phyloP scores from a whole-genome alignment of 2,113 vertebrate genomes.

The Saccopteryx bilineata region DNA sequence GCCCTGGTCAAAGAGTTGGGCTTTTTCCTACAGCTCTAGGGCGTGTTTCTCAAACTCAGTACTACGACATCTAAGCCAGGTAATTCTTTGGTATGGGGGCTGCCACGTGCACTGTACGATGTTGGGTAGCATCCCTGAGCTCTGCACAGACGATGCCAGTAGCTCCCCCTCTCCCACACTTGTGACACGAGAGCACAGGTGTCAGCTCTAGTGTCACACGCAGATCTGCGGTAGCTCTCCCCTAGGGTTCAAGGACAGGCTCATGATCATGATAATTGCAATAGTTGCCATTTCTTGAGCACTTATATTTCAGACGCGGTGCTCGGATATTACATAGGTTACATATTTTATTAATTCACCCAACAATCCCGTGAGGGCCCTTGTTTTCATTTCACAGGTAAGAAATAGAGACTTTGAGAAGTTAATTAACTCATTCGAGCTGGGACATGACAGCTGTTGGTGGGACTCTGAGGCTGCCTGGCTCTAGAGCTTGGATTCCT shows the following conservation, averaged over 20 bases:
- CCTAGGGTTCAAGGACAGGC: not conserved
- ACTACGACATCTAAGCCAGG: not conserved
- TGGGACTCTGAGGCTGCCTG: not conserved
- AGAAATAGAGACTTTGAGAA: not conserved
- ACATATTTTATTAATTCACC: not conserved
- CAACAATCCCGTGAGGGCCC: not conserved
- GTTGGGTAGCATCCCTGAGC: not conserved
- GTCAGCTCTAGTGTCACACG: no score
- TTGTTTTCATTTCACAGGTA: not conserved
- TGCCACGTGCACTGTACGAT: not conserved
- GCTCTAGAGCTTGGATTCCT: not conserved
- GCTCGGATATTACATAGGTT: not conserved
- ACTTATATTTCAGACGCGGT: not conserved
- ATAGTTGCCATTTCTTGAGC: not conserved
- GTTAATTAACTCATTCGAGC: not conserved
- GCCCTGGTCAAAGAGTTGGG: accelerated
- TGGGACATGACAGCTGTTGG: not conserved
- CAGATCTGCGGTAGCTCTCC: not conserved
- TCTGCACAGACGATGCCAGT: not conserved
- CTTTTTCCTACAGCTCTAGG: not conserved
- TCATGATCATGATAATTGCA: no score
- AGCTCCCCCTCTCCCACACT: not conserved
- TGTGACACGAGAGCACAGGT: not conserved
- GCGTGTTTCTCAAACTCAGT: not conserved
- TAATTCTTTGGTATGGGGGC: not conserved